These are phyloP conservation scores for Cydia splendana DNA, from an alignment of 1,140 invertebrate species.

Conservation along the genomic window DNA sequence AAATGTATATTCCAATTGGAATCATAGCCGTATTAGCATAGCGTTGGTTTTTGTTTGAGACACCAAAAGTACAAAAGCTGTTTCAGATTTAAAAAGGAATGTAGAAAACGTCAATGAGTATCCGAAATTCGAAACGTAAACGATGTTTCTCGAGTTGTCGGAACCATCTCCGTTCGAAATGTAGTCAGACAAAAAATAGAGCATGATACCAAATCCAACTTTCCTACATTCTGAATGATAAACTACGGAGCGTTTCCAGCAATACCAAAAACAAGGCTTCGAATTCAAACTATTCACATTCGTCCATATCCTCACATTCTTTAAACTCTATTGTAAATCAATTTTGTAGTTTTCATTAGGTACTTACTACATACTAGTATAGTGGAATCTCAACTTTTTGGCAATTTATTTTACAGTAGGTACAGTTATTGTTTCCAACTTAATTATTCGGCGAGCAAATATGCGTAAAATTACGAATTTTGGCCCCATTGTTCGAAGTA, in stretches of 20 bases:
- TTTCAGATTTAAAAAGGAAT: slow-evolving; percentile 45
- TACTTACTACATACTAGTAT: neutral
- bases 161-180: slow-evolving; percentile 44
- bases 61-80: slow-evolving; percentile 41
- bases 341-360: slow-evolving; percentile 2
- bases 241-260: neutral
- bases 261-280: neutral
- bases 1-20: slow-evolving; percentile 45
- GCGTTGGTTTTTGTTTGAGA: slow-evolving; percentile 39
- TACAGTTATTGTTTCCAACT: slow-evolving; percentile 21
- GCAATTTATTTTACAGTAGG: slow-evolving; percentile 5
- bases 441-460: slow-evolving; percentile 25
- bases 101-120: slow-evolving; percentile 61
- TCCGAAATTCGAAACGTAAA: slow-evolving; percentile 66
- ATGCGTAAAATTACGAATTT: slow-evolving; percentile 38
- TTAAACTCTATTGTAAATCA: neutral
- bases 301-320: neutral
- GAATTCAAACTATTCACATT: neutral
- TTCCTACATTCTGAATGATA: slow-evolving; percentile 3
- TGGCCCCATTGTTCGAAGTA: slow-evolving; percentile 55
- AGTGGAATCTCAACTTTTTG: slow-evolving; percentile 7
- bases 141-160: slow-evolving; percentile 52
- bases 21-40: slow-evolving; percentile 39
- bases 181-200: slow-evolving; percentile 57
- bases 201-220: slow-evolving; percentile 40